These are phyloP conservation scores for Pristionchus fissidentatus DNA, from an alignment of 2,888 invertebrate species.

Conservation along the genomic window DNA sequence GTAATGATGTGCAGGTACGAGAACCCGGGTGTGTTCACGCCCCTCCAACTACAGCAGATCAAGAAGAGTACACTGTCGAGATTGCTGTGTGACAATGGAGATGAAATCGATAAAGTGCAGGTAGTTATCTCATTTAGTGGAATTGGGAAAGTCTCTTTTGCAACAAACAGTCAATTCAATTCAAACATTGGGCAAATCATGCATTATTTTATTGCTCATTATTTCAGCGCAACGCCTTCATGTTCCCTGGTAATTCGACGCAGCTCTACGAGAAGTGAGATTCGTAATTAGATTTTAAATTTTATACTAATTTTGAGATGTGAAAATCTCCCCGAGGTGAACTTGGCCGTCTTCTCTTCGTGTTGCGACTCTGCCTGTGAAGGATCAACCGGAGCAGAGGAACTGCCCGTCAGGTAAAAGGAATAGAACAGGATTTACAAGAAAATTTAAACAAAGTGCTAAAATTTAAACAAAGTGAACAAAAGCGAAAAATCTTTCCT, in stretches of 20 bases:
- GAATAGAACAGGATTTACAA: background rate
- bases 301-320: background rate
- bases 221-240: constrained; percentile 68
- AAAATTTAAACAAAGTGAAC: no score
- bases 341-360: constrained; percentile 16
- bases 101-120: constrained; percentile 86
- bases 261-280: constrained; percentile 61
- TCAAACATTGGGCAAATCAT: no score
- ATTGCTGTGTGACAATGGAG: constrained; percentile 94
- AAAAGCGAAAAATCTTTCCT: constrained; percentile 1
- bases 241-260: constrained; percentile 67
- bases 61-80: constrained; percentile 84
- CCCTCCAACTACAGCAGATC: constrained; percentile 89
- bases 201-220: background rate
- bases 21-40: constrained; percentile 87
- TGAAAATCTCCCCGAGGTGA: constrained; percentile 36
- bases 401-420: background rate
- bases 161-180: no score
- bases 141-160: background rate
- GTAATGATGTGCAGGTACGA: constrained; percentile 84
- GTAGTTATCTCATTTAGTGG: constrained; percentile 51
- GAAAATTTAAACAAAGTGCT: background rate
- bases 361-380: constrained; percentile 29
- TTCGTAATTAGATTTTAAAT: background rate
- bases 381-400: background rate